Evolutionary conservation across 2,888 invertebrate genomes (phyloP).

Genomic region (Idaea biselata): DNA sequence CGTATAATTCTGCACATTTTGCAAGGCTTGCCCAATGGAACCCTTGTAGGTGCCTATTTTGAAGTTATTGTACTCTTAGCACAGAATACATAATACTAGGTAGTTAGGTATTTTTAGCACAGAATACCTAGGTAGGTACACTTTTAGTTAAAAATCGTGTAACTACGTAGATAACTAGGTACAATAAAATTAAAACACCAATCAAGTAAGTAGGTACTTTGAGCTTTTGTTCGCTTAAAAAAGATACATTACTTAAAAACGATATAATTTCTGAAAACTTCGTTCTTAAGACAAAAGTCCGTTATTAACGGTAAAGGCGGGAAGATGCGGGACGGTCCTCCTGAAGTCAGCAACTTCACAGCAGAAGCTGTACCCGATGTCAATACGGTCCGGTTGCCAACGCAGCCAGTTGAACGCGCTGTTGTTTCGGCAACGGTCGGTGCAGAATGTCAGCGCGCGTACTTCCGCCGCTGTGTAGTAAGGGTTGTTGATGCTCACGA

Average conservation of each 20-base stretch:
- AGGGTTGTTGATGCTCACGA: slow-evolving; percentile 84
- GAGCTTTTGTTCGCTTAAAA: background rate
- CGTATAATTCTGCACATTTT: too few species aligned
- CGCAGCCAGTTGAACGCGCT: slow-evolving; percentile 80
- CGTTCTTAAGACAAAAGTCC: slow-evolving; percentile 51
- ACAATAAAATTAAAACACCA: too few species aligned
- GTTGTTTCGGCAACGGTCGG: slow-evolving; percentile 78
- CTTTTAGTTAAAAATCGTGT: too few species aligned
- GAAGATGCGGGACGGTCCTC: slow-evolving; percentile 75
- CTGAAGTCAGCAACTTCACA: slow-evolving; percentile 81
- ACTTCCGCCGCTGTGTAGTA: slow-evolving; percentile 65
- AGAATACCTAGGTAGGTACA: too few species aligned
- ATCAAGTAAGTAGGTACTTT: background rate
- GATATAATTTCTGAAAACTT: background rate
- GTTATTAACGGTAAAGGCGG: slow-evolving; percentile 63
- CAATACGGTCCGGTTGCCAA: slow-evolving; percentile 75
- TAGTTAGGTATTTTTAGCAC: too few species aligned
- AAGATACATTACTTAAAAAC: background rate
- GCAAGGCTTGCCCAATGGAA: too few species aligned
- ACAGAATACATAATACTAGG: too few species aligned
- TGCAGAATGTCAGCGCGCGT: slow-evolving; percentile 71
- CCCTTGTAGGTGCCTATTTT: too few species aligned
- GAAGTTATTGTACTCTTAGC: too few species aligned
- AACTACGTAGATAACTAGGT: too few species aligned
- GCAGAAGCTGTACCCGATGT: slow-evolving; percentile 82